Evolutionary conservation across 1,140 invertebrate genomes (phyloP), one percentile per base, ranked within the genome.

Genomic region (Maniola jurtina): DNA sequence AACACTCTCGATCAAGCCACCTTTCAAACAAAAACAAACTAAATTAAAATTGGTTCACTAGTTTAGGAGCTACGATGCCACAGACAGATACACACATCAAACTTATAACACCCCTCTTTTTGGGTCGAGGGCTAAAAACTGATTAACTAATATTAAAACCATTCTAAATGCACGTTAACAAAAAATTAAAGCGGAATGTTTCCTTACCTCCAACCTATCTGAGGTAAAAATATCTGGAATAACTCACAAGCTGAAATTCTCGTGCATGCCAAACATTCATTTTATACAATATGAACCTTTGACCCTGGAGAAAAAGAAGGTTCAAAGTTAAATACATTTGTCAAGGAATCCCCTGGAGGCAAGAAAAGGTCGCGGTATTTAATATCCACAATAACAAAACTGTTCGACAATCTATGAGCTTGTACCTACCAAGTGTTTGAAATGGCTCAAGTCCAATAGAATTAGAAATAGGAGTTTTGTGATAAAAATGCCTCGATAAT

Each of bases 331-430:
- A 55, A 34, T 10, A 34, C 33, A 55, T 55, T 55, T 55, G 33
- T 34, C 52, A 34, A 55, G 52, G 52, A 55, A 55, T 34, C 16
- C 52, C 52, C 16, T n/a, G 9, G 34, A 55, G 52, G 52, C 16
- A 55, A 55, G 42, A 45, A 55, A 55, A 55, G 52, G 52, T 55
- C 34, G 35, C 52, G 52, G 52, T 55, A 55, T 55, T 55, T 34
- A 55, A 55, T 55, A 34, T 55, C 52, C 33, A 34, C 16, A 55
- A 25, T 9, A 16, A 55, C 9, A 55, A 55, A 55, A 16, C 25
- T 50, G 6, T 50, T 50, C 11, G 5, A 13, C 7, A 16, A 16
- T 50, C 48, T 50, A 50, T 45, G 13, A 45, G 13, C 42, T n/a
- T 11, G 42, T 45, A 45, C 42, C 42, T 45, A 6, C 13, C 42